A percentile compares a stretch with the other conserved stretches of the same genome.
phyloP scores from a whole-genome alignment of 2,113 vertebrate species.

The Canis aureus region DNA sequence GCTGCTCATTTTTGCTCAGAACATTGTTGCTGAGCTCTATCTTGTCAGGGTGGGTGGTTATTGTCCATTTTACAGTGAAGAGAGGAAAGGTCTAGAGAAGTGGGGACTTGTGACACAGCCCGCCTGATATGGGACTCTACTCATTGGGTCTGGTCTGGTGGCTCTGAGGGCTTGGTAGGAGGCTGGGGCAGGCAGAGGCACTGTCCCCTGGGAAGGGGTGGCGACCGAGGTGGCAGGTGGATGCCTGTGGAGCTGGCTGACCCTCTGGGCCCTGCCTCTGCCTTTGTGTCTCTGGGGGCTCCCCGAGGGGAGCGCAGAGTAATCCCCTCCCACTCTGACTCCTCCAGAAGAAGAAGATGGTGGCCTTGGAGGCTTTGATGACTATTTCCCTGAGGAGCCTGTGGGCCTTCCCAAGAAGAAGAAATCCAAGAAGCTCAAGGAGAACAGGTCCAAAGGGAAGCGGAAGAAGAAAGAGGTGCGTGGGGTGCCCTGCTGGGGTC shows the following conservation, averaged over 20 bases:
- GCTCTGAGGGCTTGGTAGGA: background rate
- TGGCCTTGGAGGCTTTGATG: constrained; percentile 74
- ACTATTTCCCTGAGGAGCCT: constrained; percentile 77
- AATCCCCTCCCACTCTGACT: background rate
- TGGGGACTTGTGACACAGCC: background rate
- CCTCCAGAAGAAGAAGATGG: constrained; percentile 81
- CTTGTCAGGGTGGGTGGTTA: background rate
- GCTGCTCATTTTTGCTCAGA: rapidly evolving
- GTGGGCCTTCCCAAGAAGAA: constrained; percentile 82
- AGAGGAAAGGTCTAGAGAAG: background rate
- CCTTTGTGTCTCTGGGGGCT: background rate
- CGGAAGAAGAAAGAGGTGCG: constrained; percentile 81
- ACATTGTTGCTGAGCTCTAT: background rate
- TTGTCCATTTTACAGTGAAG: background rate
- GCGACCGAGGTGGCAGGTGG: background rate
- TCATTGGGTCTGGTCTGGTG: background rate
- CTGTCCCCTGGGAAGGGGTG: too few relatives aligned
- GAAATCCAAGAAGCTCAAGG: constrained; percentile 80
- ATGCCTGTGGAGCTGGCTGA: background rate
- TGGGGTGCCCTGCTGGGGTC: background rate
- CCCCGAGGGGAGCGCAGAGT: background rate
- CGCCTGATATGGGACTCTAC: background rate
- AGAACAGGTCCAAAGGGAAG: constrained; percentile 77
- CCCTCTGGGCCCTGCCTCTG: rapidly evolving
- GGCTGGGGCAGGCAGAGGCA: background rate